A percentile compares a stretch with the other conserved stretches of the same genome.
phyloP scores from a whole-genome alignment of 1,140 invertebrate genomes.

The Anastrepha ludens region DNA sequence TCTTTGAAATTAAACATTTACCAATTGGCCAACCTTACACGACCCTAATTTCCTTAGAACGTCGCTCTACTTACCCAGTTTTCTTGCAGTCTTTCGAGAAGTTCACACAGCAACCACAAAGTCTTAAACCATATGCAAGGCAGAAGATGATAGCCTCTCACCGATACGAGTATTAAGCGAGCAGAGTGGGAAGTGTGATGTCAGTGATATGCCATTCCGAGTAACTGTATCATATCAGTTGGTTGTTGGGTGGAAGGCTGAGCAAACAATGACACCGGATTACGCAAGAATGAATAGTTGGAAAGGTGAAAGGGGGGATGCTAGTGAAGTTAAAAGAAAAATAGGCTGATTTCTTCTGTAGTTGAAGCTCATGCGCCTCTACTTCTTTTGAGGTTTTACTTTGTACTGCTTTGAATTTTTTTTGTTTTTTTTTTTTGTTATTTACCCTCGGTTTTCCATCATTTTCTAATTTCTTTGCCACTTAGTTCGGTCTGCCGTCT shows the following conservation, averaged over 20 bases:
- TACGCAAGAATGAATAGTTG: background rate
- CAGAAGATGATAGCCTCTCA: background rate
- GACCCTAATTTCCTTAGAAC: no score
- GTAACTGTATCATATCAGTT: constrained; percentile 25
- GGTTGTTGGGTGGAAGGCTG: background rate
- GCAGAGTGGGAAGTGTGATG: background rate
- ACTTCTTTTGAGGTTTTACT: background rate
- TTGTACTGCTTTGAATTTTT: background rate
- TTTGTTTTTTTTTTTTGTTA: background rate
- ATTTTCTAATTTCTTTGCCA: background rate
- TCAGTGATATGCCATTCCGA: background rate
- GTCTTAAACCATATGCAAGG: background rate
- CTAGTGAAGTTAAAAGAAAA: background rate
- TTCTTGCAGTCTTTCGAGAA: background rate
- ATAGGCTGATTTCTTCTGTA: background rate
- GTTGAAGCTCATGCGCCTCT: no score
- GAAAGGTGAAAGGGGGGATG: background rate
- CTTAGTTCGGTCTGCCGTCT: background rate
- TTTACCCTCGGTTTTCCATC: background rate
- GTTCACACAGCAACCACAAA: background rate
- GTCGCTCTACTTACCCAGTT: background rate
- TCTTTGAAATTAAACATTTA: constrained; percentile 18
- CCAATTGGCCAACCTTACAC: background rate
- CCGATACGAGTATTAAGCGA: background rate
- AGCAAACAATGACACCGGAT: background rate